Evolutionary conservation across 2,888 invertebrate species (phyloP), one percentile per base, ranked within the genome.

Genomic region (Nebria salina): DNA sequence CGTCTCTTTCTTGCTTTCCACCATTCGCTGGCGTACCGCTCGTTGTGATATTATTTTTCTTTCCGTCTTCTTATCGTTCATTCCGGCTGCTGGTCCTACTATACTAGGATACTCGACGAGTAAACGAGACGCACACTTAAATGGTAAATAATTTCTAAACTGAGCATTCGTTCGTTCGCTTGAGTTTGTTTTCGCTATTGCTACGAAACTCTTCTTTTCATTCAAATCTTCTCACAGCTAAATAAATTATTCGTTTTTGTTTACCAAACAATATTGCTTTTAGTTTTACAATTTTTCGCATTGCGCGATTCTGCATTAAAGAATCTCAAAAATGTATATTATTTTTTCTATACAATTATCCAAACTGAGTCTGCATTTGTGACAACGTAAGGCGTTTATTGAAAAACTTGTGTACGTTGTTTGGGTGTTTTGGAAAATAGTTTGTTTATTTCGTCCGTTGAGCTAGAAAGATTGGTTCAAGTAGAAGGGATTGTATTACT

Each of bases 141-240:
- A 79, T 79, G 79, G 79, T 79, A 79, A 79, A 79, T 79, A 79
- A 75, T 79, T 79, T 79, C 79, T 66, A 20, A 79, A 70, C 70
- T 76, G 68, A 34, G 43, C 68, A 70, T 72, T 78, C 65, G 73
- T 72, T 77, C 72, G 54, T 65, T 78, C 65, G 77, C 70, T 72
- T 72, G 70, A 26, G 34, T 34, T 34, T 34, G 34, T 34, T 34
- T 34, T 34, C 34, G 34, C 34, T 34, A 34, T 34, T 4, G 11
- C 25, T 15, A 70, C 70, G 70, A 25, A n/a, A 70, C 70, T 11
- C n/a, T 20, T 68, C 15, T 26, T 68, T 43, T 54, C 54, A 54
- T 54, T 54, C 13, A 54, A 13, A 54, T 54, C 54, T 11, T 7
- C 8, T 54, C 54, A 6, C 54, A 54, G 6, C 54, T 11, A 54